Conservation (phyloP, 30 jellyfish, hydroid and myxozoan species). For the Clytia hemisphaerica region DNA sequence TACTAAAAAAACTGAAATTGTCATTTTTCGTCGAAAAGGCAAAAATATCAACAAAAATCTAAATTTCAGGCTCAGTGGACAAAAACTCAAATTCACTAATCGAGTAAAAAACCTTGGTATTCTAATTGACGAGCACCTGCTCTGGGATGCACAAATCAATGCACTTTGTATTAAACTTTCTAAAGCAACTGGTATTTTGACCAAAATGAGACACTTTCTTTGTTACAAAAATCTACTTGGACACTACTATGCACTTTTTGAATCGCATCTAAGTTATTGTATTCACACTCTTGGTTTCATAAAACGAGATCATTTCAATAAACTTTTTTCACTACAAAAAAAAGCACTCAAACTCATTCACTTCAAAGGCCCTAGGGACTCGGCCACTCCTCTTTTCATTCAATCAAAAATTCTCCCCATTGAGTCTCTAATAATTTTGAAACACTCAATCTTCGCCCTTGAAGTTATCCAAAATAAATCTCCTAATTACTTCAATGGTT, state of each 20-base stretch:
- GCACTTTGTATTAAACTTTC: slow-evolving; percentile 13
- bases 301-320: neutral
- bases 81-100: slow-evolving; percentile 4
- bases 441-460: too few species aligned
- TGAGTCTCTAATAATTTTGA: too few species aligned
- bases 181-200: slow-evolving; percentile 33
- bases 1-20: slow-evolving; percentile 33
- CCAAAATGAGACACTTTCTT: slow-evolving; percentile 40
- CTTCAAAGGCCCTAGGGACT: neutral
- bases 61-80: slow-evolving; percentile 26
- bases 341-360: slow-evolving; percentile 4
- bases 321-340: neutral
- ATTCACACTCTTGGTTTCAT: neutral
- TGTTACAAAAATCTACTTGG: slow-evolving; percentile 25
- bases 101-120: slow-evolving; percentile 37
- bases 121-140: slow-evolving; percentile 51
- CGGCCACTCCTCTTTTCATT: neutral
- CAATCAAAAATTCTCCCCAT: too few species aligned
- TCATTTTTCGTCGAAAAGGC: slow-evolving; percentile 21
- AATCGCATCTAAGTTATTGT: too few species aligned
- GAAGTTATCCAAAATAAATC: too few species aligned
- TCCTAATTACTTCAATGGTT: too few species aligned
- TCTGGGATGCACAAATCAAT: neutral
- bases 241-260: neutral
- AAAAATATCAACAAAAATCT: slow-evolving; percentile 4